These are phyloP conservation scores for Pristionchus pacificus DNA, from an alignment of 1,140 invertebrate genomes.

Conservation along the genomic window DNA sequence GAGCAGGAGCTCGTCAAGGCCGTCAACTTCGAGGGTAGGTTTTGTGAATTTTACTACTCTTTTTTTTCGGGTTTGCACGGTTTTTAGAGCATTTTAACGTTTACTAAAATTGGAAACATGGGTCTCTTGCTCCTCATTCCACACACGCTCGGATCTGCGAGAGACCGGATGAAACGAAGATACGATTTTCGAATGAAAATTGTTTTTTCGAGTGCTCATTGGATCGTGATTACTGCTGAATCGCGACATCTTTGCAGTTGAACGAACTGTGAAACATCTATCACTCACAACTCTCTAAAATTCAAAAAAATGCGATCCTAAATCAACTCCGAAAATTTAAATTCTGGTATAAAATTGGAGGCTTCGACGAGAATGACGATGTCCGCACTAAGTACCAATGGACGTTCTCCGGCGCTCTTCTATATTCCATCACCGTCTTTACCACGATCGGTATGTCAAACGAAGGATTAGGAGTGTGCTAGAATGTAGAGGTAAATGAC, in stretches of 20 bases:
- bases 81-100: not conserved
- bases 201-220: too few relatives aligned
- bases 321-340: too few relatives aligned
- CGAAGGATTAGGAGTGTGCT: constrained; percentile 39
- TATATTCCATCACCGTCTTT: constrained; percentile 77
- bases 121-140: too few relatives aligned
- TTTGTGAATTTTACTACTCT: not conserved
- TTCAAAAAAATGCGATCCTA: not conserved
- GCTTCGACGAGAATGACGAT: constrained; percentile 72
- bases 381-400: constrained; percentile 64
- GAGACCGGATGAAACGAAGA: too few relatives aligned
- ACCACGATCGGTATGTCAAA: constrained; percentile 71
- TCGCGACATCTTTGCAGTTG: too few relatives aligned
- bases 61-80: not conserved
- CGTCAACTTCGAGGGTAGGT: constrained; percentile 66
- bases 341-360: too few relatives aligned
- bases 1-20: constrained; percentile 73
- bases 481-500: not conserved
- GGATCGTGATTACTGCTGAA: too few relatives aligned
- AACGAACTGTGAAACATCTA: too few relatives aligned
- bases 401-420: constrained; percentile 73
- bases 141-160: too few relatives aligned
- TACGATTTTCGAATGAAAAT: not conserved
- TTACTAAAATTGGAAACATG: not conserved
- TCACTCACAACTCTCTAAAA: too few relatives aligned